A percentile compares a stretch with the other conserved stretches of the same genome.
These are phyloP conservation scores for Synaphobranchus kaupii DNA, from an alignment of 2,797 vertebrate genomes.

Conservation along the genomic window DNA sequence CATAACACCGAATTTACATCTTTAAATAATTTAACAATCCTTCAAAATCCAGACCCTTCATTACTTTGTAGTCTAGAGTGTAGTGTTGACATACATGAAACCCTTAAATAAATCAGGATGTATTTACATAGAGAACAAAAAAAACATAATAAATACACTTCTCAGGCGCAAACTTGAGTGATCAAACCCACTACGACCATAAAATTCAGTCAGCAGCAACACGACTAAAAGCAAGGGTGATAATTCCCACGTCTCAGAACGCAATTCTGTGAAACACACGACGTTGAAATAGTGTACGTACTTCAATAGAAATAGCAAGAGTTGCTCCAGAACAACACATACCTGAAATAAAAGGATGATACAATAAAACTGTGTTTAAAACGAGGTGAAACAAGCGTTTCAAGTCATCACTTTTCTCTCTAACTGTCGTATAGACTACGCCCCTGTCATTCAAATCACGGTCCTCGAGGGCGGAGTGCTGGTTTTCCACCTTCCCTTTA, in stretches of 20 bases:
- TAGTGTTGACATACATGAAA: slow-evolving; percentile 24
- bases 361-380: not conserved
- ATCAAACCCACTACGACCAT: slow-evolving; percentile 40
- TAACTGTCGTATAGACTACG: too few species aligned
- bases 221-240: not conserved
- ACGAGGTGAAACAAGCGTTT: not conserved
- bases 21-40: slow-evolving; percentile 47
- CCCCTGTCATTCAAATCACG: too few species aligned
- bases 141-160: slow-evolving; percentile 27
- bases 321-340: slow-evolving; percentile 8
- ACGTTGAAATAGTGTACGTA: slow-evolving; percentile 34
- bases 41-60: slow-evolving; percentile 38
- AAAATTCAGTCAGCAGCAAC: slow-evolving; percentile 7
- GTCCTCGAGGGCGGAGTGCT: too few species aligned
- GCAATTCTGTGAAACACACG: slow-evolving; percentile 11
- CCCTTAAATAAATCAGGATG: slow-evolving; percentile 28
- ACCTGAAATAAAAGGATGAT: not conserved
- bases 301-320: slow-evolving; percentile 20
- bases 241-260: slow-evolving; percentile 12
- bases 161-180: slow-evolving; percentile 39
- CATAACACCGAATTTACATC: slow-evolving; percentile 53
- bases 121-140: slow-evolving; percentile 28
- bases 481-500: too few species aligned
- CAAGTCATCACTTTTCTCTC: not conserved
- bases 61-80: slow-evolving; percentile 31